Evolutionary conservation across 2,797 vertebrate species (phyloP).

Genomic region (Parauchenoglanis ngamensis): DNA sequence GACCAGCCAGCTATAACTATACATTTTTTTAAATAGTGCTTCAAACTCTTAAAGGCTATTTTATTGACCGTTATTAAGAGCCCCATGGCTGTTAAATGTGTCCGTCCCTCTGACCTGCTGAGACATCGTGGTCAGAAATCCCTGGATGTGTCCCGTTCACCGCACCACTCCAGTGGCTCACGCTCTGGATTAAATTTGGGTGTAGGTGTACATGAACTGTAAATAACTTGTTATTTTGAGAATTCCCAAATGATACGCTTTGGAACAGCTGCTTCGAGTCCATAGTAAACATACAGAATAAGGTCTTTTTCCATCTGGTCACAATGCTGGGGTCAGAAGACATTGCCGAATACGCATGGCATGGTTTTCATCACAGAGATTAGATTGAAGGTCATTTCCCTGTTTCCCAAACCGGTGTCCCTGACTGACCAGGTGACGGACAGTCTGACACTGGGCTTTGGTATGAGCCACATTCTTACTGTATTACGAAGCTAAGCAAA

Average conservation of each 20-base stretch:
- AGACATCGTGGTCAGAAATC: not conserved
- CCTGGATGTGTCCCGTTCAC: not conserved
- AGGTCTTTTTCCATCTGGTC: not conserved
- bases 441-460: slow-evolving; percentile 1
- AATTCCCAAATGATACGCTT: not conserved
- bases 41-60: not conserved
- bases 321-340: not conserved
- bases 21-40: too few species aligned
- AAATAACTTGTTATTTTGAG: not conserved
- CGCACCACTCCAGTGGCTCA: not conserved
- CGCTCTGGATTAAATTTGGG: too few species aligned
- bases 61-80: not conserved
- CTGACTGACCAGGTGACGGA: not conserved
- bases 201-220: not conserved
- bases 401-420: not conserved
- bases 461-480: not conserved
- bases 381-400: not conserved
- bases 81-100: not conserved
- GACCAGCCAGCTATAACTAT: not conserved
- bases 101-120: too few species aligned
- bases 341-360: not conserved
- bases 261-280: not conserved
- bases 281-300: not conserved
- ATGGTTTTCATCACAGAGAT: not conserved
- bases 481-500: not conserved